Evolutionary conservation across 2,113 vertebrate species (phyloP), one percentile per base, ranked within the genome.

Genomic region (Cyanistes caeruleus): DNA sequence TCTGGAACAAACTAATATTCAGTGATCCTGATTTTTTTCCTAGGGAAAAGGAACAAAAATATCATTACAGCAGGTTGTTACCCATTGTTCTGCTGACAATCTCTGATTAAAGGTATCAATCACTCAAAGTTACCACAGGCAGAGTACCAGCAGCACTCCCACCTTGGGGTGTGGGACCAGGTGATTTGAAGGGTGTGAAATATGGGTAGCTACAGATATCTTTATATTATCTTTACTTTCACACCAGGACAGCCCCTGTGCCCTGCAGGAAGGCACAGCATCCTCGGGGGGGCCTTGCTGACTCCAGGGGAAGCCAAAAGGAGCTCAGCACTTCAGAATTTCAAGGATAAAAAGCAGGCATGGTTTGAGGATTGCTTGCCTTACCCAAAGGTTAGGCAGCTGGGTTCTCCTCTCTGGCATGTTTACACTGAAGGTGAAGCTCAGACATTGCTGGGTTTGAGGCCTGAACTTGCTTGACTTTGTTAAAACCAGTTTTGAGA

Each of bases 401-500:
- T 19, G 39, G 7, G 31, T 44, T 85, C n/a, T 82, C 28, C 22
- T n/a, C 25, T 60, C 53, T 69, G 55, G 33, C 14, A n/a, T 28
- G 51, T 86, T 80, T 59, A 10, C 28, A 63, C 10, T 13, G 5
- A 18, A 51, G 46, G 56, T 48, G 72, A 80, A 96, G 75, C 68
- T 30, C 68, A 55, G 83, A 31, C 1, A 37, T 39, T 23, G 23
- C 17, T 27, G 44, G 39, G 23, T 70, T 51, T 48, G 72, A 84
- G 59, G 22, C 11, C 55, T 70, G 48, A 63, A 23, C 43, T 77
- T 63, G 43, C 35, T 55, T 81, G 92, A 60, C 76, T 95, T 80
- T 74, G 43, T 63, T 83, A 83, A 93, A 88, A 63, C 30, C 86
- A 67, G 90, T 35, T 81, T 77, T 77, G 46, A 81, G 63, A 28